Evolutionary conservation across 1,140 invertebrate species (phyloP).

Genomic region (Eupristina koningsbergeri): DNA sequence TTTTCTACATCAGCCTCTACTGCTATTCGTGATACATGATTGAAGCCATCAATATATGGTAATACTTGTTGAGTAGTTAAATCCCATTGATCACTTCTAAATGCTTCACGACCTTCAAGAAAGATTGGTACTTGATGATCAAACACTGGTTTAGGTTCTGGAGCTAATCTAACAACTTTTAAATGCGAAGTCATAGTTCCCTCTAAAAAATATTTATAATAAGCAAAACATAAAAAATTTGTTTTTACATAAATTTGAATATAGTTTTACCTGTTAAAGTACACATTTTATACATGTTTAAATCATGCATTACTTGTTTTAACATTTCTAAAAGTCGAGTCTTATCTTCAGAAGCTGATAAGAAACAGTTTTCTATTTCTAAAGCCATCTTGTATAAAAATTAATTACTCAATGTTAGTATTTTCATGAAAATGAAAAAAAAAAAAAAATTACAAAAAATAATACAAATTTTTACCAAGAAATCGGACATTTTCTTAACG

Average conservation of each 20-base stretch:
- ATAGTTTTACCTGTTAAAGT: slow-evolving; percentile 80
- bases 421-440: not conserved
- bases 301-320: slow-evolving; percentile 82
- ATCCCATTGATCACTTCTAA: slow-evolving; percentile 86
- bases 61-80: slow-evolving; percentile 92
- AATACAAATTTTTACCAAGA: slow-evolving; percentile 78
- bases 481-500: slow-evolving; percentile 93
- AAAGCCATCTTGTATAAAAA: slow-evolving; percentile 78
- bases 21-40: slow-evolving; percentile 89
- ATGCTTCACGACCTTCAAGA: slow-evolving; percentile 76
- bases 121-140: slow-evolving; percentile 95
- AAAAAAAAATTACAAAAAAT: slow-evolving; percentile 46
- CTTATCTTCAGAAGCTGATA: slow-evolving; percentile 80
- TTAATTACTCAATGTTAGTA: slow-evolving; percentile 22
- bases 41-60: slow-evolving; percentile 92
- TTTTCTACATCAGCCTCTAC: slow-evolving; percentile 91
- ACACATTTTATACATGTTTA: slow-evolving; percentile 86
- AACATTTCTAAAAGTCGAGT: slow-evolving; percentile 82
- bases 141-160: slow-evolving; percentile 86
- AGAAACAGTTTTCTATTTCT: slow-evolving; percentile 86
- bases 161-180: slow-evolving; percentile 83
- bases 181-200: slow-evolving; percentile 86
- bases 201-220: slow-evolving; percentile 69
- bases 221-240: not conserved
- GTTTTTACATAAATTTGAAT: not conserved